Conservation (phyloP, 2,888 invertebrate species). For the Ceriagrion tenellum region DNA sequence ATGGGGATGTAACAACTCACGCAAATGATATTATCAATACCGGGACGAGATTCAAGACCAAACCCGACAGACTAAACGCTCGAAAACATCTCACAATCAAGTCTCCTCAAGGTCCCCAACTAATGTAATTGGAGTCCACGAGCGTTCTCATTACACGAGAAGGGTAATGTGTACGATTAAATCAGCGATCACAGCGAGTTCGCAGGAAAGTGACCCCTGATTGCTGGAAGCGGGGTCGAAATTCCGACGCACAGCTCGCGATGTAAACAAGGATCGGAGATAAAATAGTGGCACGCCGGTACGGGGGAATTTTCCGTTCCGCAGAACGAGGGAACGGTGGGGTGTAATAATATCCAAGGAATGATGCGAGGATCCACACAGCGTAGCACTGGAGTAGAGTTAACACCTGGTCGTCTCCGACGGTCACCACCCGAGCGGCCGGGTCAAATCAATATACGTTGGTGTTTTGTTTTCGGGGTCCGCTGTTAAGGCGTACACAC, state of each 20-base stretch:
- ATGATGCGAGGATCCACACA: background rate
- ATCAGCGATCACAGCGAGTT: background rate
- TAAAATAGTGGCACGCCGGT: background rate
- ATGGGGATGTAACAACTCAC: background rate
- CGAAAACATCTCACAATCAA: background rate
- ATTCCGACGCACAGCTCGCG: background rate
- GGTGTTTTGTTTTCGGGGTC: constrained; percentile 6
- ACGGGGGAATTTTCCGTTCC: background rate
- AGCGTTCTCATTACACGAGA: background rate
- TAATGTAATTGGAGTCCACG: background rate
- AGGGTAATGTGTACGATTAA: background rate
- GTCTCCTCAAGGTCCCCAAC: background rate
- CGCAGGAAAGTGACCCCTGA: background rate
- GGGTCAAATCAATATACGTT: constrained; percentile 34
- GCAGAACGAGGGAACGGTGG: background rate
- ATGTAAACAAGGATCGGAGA: background rate
- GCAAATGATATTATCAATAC: background rate
- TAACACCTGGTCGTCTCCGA: background rate
- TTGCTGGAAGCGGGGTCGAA: background rate
- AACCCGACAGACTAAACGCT: background rate
- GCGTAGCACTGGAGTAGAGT: background rate
- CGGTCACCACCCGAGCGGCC: background rate
- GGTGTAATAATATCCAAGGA: background rate
- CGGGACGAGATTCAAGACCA: background rate
- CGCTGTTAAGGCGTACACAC: constrained; percentile 10